Percentiles rank a stretch among this genome's conserved stretches.
These are phyloP conservation scores for Drosophila pseudoobscura DNA, from an alignment of 1,140 invertebrate genomes.

Conservation along the genomic window DNA sequence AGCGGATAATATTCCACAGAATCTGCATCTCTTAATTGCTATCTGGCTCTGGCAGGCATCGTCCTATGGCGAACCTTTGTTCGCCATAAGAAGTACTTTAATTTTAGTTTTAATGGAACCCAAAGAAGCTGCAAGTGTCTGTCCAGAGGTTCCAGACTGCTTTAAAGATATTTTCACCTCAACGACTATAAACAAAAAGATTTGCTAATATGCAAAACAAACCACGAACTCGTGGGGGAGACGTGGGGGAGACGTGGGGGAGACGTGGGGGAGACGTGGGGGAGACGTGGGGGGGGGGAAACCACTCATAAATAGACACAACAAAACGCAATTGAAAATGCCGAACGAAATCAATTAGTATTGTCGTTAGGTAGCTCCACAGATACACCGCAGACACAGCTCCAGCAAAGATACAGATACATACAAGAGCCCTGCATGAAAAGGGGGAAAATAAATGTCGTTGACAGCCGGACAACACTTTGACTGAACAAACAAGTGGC, in stretches of 20 bases:
- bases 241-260: slow-evolving; percentile 1
- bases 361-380: slow-evolving; percentile 55
- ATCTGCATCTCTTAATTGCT: slow-evolving; percentile 31
- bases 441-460: slow-evolving; percentile 28
- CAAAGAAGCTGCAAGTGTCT: too few relatives aligned
- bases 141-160: background rate
- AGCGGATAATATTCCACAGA: slow-evolving; percentile 37
- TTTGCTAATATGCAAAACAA: slow-evolving; percentile 43
- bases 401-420: slow-evolving; percentile 1
- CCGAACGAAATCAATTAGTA: slow-evolving; percentile 65
- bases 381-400: background rate
- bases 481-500: slow-evolving; percentile 59
- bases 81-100: background rate
- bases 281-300: slow-evolving; percentile 9
- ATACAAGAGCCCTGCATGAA: slow-evolving; percentile 10
- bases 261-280: background rate
- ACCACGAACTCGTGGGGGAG: slow-evolving; percentile 9
- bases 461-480: slow-evolving; percentile 42
- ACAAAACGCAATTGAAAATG: slow-evolving; percentile 46
- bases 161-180: background rate
- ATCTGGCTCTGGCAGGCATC: slow-evolving; percentile 13
- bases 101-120: slow-evolving; percentile 10
- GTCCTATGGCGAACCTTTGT: background rate
- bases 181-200: slow-evolving; percentile 5
- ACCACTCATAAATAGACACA: slow-evolving; percentile 32